Evolutionary conservation across 92 coral and sea anemone species (phyloP).

Genomic region (Chrysogorgia sp.): DNA sequence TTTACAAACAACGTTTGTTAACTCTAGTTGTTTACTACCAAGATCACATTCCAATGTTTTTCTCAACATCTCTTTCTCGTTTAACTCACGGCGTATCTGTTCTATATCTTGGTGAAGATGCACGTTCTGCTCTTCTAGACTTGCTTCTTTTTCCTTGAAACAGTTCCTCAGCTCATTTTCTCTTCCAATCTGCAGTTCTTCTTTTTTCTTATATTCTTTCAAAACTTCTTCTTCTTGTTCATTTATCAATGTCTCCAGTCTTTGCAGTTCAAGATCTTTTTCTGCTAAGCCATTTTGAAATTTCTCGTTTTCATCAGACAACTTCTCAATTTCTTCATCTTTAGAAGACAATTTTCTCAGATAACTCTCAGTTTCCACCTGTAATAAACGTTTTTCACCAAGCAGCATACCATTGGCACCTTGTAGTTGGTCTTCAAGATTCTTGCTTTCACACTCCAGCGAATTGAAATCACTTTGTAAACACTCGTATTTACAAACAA

Average conservation of each 20-base stretch:
- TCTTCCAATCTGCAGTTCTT: conserved; percentile 6
- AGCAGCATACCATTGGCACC: background rate
- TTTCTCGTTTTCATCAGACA: conserved; percentile 7
- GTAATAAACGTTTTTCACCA: background rate
- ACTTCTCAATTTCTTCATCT: background rate
- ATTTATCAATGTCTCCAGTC: background rate
- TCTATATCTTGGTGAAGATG: conserved; percentile 5
- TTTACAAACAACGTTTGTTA: conserved; percentile 8
- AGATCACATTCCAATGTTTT: background rate
- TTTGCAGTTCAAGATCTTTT: background rate
- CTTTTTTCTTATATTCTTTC: background rate
- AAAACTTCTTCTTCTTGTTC: background rate
- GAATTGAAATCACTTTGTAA: conserved; percentile 71
- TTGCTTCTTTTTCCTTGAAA: conserved; percentile 18
- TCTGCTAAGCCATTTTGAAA: background rate
- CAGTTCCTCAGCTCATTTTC: conserved; percentile 27
- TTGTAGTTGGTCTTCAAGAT: background rate
- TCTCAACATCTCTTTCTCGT: background rate
- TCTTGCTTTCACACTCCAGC: conserved; percentile 82
- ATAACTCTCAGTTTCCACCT: background rate
- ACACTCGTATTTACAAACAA: conserved; percentile 17
- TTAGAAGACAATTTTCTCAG: background rate
- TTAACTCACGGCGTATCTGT: background rate
- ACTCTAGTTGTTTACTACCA: background rate
- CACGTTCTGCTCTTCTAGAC: background rate